Evolutionary conservation across 1,140 invertebrate genomes (phyloP).

Genomic region (Lucilia sericata): DNA sequence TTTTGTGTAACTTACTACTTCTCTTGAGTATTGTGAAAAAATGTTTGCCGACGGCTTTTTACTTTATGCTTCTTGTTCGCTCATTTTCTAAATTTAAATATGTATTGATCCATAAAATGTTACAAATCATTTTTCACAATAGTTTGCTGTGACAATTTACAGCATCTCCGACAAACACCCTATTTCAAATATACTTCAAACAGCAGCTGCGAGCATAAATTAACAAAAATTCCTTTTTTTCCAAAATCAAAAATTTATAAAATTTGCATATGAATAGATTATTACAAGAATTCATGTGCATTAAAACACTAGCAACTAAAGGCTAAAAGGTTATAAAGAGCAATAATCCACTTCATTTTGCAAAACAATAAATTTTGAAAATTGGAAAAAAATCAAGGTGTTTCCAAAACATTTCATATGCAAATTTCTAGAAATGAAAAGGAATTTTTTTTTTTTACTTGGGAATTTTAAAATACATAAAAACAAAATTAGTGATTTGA

Average conservation of each 20-base stretch:
- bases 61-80: too few species aligned
- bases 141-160: neutral
- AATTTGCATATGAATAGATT: neutral
- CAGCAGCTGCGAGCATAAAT: neutral
- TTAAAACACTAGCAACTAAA: neutral
- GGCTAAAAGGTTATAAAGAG: neutral
- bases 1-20: too few species aligned
- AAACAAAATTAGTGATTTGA: neutral
- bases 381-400: neutral
- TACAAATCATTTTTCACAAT: neutral
- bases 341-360: too few species aligned
- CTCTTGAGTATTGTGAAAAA: too few species aligned
- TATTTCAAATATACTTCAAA: neutral
- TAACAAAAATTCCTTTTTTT: neutral
- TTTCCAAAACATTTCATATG: conserved; percentile 1
- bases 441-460: too few species aligned
- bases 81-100: too few species aligned
- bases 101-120: neutral
- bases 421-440: neutral
- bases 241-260: neutral
- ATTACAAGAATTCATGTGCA: neutral
- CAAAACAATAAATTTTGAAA: too few species aligned
- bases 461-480: neutral
- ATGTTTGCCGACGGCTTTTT: too few species aligned
- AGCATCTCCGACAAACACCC: neutral